Evolutionary conservation across 2,888 invertebrate species (phyloP).

Genomic region (Coelogynopora nodosa): DNA sequence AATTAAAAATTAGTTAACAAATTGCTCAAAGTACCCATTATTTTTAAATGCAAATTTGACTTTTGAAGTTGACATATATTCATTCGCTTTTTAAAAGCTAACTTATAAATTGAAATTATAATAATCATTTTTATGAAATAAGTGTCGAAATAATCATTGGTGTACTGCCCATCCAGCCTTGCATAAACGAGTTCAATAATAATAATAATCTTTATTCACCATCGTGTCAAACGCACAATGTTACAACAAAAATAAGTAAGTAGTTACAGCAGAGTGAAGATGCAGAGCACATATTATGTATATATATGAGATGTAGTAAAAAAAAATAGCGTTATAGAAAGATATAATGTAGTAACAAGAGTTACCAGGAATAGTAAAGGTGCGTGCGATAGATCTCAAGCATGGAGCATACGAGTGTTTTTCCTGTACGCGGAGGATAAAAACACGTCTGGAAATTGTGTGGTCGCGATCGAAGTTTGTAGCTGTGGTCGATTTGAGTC

Average conservation of each 20-base stretch:
- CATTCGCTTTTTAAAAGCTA: too few species aligned
- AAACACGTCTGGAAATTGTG: not conserved
- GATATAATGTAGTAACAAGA: not conserved
- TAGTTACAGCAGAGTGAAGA: not conserved
- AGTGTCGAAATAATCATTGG: too few species aligned
- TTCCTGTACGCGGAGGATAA: not conserved
- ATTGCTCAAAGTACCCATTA: too few species aligned
- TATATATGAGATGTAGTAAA: not conserved
- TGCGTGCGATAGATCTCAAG: not conserved
- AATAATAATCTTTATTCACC: not conserved
- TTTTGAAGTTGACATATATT: too few species aligned
- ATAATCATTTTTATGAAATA: too few species aligned
- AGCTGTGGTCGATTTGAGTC: not conserved
- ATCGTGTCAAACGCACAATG: not conserved
- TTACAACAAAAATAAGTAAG: not conserved
- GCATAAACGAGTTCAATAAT: too few species aligned
- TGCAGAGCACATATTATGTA: not conserved
- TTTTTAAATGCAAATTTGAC: too few species aligned
- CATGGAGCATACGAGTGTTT: constrained; percentile 18
- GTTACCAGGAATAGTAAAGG: not conserved
- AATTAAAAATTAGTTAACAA: too few species aligned
- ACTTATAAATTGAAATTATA: too few species aligned
- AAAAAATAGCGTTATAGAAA: not conserved
- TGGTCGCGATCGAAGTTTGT: not conserved
- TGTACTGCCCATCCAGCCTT: too few species aligned